Base-by-base conservation (phyloP, 2,888 invertebrate genomes). In the Eledone cirrhosa region DNA sequence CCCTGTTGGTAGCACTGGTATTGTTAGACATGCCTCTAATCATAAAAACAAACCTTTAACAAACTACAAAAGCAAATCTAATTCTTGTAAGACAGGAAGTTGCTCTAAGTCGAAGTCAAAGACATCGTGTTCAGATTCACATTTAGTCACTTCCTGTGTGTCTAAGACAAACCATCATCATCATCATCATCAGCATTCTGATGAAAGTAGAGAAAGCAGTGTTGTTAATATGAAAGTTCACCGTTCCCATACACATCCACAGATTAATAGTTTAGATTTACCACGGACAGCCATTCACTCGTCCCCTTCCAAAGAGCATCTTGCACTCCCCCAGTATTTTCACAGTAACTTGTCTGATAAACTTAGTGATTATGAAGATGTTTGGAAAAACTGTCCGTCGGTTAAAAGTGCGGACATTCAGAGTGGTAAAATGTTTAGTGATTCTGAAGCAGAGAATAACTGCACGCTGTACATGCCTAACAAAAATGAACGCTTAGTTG, bases 351-450 rank as follows among this genome's bases (percentile, higher is more conserved):
- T 97, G 48, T 95, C 95, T 82, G 97, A 97, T 89, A 97, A 97
- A 92, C 94, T 95, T 74, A 97, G 97, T 86, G 97, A 97, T 91
- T 97, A 97, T 89, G 97, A 97, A 92, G 97, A 97, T 89, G 94
- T 97, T 85, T 97, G 97, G 97, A 85, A 85, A 48, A 85, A 83
- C 65, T 80, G 79, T 76, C 80, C 82, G 29, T 80, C 80, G 63
- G 41, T 79, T 31, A 78, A 80, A 63, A 82, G 82, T 80, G 80
- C 80, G 78, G 82, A 83, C 47, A 80, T 79, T 11, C 82, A 83
- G 29, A 80, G 80, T 77, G 67, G 78, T 29, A 81, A 80, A 72
- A 72, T 41, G 41, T 41, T 72, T 22, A 13, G 41, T 33, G 72
- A 72, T 69, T 22, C 31, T 5, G 72, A 22, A 72, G 41, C 1